phyloP scores from a whole-genome alignment of 2,797 vertebrate genomes.

The Sebastolobus alascanus region DNA sequence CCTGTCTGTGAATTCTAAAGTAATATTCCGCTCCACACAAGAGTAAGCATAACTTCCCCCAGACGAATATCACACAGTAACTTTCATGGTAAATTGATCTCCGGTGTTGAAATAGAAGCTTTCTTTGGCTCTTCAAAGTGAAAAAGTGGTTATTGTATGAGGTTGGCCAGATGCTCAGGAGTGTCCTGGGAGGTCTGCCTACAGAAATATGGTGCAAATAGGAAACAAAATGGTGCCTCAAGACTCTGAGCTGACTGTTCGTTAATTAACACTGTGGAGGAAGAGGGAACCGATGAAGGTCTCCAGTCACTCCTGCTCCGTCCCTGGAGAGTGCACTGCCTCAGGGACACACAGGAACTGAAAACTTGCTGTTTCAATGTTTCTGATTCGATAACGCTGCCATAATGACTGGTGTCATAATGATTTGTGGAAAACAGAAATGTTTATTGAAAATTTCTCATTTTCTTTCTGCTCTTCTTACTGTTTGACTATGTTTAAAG shows the following conservation, averaged over 20 bases:
- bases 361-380: slow-evolving; percentile 31
- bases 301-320: slow-evolving; percentile 37
- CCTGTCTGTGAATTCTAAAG: slow-evolving; percentile 49
- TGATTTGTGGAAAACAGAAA: slow-evolving; percentile 13
- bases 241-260: slow-evolving; percentile 36
- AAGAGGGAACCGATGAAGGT: slow-evolving; percentile 55
- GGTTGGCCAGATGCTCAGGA: slow-evolving; percentile 49
- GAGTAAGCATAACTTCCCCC: slow-evolving; percentile 33
- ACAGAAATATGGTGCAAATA: slow-evolving; percentile 49
- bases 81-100: slow-evolving; percentile 61
- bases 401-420: not conserved
- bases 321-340: slow-evolving; percentile 52
- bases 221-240: slow-evolving; percentile 53
- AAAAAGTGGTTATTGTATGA: slow-evolving; percentile 28
- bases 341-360: slow-evolving; percentile 33
- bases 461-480: slow-evolving; percentile 9
- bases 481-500: slow-evolving; percentile 41
- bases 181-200: slow-evolving; percentile 54
- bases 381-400: slow-evolving; percentile 1
- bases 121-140: slow-evolving; percentile 49
- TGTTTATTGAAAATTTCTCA: slow-evolving; percentile 19
- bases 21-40: slow-evolving; percentile 46
- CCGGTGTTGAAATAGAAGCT: slow-evolving; percentile 49
- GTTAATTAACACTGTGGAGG: slow-evolving; percentile 65
- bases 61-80: slow-evolving; percentile 49